Evolutionary conservation across 2,113 vertebrate genomes (phyloP).

Genomic region (Myanophis thanlyinensis): DNA sequence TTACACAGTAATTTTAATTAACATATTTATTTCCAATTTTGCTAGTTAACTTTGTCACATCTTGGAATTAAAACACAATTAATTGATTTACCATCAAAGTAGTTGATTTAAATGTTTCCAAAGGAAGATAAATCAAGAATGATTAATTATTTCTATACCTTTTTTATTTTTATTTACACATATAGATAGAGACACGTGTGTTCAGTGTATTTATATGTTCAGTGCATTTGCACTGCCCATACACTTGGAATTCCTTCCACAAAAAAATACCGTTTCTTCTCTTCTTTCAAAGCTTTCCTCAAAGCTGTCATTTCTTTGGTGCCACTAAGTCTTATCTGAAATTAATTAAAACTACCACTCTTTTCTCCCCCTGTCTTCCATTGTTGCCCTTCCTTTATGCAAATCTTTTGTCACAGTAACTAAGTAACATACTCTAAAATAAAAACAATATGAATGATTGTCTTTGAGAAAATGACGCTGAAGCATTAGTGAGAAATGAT

Average conservation of each 20-base stretch:
- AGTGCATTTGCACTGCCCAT: not conserved
- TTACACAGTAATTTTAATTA: not conserved
- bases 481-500: slow-evolving; percentile 1
- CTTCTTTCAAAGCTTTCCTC: not conserved
- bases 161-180: not conserved
- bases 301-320: not conserved
- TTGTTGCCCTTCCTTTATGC: not conserved
- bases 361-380: not conserved
- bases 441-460: not conserved
- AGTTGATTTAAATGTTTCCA: not conserved
- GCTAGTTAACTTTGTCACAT: not conserved
- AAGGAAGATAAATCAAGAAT: not conserved
- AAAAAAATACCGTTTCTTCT: not conserved
- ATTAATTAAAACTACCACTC: not conserved
- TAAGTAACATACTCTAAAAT: not conserved
- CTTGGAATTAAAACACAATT: not conserved
- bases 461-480: not conserved
- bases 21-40: slow-evolving; percentile 8
- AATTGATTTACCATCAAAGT: not conserved
- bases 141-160: not conserved
- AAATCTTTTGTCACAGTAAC: not conserved
- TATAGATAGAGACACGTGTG: not conserved
- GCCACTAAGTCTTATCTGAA: not conserved
- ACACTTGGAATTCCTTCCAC: not conserved
- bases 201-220: not conserved